Evolutionary conservation across 2,888 invertebrate genomes (phyloP).

Genomic region (Mamestra brassicae): DNA sequence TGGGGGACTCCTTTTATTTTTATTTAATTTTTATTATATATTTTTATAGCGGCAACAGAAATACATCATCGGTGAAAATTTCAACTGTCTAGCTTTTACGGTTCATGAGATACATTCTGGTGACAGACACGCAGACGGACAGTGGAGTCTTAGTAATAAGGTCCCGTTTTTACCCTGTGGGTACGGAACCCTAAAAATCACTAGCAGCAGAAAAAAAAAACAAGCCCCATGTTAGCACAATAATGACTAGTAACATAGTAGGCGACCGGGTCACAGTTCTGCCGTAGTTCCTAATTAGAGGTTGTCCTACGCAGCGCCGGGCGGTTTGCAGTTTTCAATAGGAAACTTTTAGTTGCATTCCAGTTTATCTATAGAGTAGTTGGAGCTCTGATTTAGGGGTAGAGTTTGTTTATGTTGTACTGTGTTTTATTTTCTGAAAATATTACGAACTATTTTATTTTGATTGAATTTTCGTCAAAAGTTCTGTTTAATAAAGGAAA

Average conservation of each 20-base stretch:
- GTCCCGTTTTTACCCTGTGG: too few species aligned
- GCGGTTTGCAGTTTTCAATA: constrained; percentile 73
- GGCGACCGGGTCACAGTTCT: constrained; percentile 50
- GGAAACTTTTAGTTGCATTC: constrained; percentile 73
- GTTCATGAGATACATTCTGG: too few species aligned
- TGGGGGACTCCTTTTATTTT: too few species aligned
- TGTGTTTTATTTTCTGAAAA: neutral
- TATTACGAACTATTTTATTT: neutral
- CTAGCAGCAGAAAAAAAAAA: neutral
- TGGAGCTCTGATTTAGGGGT: constrained; percentile 36
- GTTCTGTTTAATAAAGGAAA: too few species aligned
- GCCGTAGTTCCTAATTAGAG: constrained; percentile 73
- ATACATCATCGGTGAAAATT: too few species aligned
- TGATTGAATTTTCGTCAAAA: too few species aligned
- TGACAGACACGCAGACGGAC: too few species aligned
- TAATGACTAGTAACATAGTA: constrained; percentile 23
- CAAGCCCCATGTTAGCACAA: neutral
- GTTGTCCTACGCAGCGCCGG: constrained; percentile 70
- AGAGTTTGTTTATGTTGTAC: neutral
- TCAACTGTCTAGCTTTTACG: too few species aligned
- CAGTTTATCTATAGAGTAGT: constrained; percentile 61
- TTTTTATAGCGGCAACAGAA: too few species aligned
- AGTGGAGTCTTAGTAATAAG: too few species aligned
- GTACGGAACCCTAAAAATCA: too few species aligned
- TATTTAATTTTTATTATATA: too few species aligned